Evolutionary conservation across 2,888 invertebrate genomes (phyloP).

Genomic region (Cataglyphis cursor): DNA sequence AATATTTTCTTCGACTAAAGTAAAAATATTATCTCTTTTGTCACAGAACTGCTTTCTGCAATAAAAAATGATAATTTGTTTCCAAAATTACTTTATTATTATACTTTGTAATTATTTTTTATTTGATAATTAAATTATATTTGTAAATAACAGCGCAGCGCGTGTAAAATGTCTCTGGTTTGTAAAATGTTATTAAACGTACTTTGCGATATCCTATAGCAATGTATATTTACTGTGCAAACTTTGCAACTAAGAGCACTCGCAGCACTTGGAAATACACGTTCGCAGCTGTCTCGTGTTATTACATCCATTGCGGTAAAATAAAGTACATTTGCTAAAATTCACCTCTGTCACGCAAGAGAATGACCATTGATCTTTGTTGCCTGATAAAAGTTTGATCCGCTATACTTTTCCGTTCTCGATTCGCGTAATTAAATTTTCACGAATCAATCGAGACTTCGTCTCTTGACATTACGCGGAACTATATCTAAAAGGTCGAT

Average conservation of each 20-base stretch:
- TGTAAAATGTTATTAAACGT: conserved; percentile 43
- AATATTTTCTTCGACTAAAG: not conserved
- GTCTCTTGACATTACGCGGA: conserved; percentile 2
- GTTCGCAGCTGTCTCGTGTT: conserved; percentile 21
- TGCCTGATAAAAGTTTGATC: conserved; percentile 22
- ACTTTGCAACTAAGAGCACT: conserved; percentile 18
- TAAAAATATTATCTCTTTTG: not conserved
- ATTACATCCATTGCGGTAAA: conserved; percentile 38
- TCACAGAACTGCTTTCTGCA: not conserved
- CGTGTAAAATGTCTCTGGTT: conserved; percentile 6
- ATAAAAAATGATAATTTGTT: not conserved
- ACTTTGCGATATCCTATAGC: conserved; percentile 27
- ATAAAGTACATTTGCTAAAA: conserved; percentile 46
- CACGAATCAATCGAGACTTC: conserved; percentile 58
- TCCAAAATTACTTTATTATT: conserved; percentile 15
- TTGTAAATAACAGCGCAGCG: not conserved
- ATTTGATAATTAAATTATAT: conserved; percentile 34
- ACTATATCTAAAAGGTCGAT: conserved; percentile 44
- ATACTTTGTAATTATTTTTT: not conserved
- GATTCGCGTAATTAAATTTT: conserved; percentile 70
- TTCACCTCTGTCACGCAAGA: conserved; percentile 46
- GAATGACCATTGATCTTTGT: conserved; percentile 41
- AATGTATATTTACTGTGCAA: conserved; percentile 50
- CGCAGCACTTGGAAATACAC: conserved; percentile 47
- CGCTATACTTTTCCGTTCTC: conserved; percentile 11